Conservation (phyloP, 64 coral and sea anemone genomes). For the Porites australiensis region DNA sequence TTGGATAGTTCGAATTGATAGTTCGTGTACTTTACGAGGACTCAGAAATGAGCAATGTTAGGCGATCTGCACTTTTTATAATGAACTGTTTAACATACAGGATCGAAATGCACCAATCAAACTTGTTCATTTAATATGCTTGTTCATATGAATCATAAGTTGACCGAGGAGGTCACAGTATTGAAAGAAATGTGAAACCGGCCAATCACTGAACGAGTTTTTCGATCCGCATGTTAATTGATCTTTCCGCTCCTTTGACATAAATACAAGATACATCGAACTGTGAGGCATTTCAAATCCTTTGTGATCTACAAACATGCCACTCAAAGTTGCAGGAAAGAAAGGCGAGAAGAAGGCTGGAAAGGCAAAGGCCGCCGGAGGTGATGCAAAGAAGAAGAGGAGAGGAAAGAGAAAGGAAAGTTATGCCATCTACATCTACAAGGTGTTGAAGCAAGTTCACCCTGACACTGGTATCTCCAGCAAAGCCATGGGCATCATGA, state of each 20-base stretch:
- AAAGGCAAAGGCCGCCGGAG: constrained; percentile 32
- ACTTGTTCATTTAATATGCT: not conserved
- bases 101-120: constrained; percentile 31
- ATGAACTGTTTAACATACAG: not conserved
- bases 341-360: constrained; percentile 58
- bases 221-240: constrained; percentile 26
- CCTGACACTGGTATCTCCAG: constrained; percentile 71
- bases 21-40: not conserved
- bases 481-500: constrained; percentile 82
- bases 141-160: not conserved
- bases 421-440: constrained; percentile 71
- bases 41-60: not conserved
- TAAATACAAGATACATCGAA: not conserved
- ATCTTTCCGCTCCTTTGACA: not conserved
- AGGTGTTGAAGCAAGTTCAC: constrained; percentile 65
- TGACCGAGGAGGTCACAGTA: not conserved
- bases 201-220: not conserved
- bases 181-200: not conserved
- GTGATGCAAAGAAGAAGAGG: constrained; percentile 38
- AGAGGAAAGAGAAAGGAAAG: constrained; percentile 61
- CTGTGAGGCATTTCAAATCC: not conserved
- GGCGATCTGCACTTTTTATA: not conserved
- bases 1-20: not conserved
- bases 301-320: constrained; percentile 13
- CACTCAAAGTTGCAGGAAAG: constrained; percentile 50